Base-by-base conservation (phyloP, 2,113 vertebrate genomes). In the human (Homo sapiens) region DNA sequence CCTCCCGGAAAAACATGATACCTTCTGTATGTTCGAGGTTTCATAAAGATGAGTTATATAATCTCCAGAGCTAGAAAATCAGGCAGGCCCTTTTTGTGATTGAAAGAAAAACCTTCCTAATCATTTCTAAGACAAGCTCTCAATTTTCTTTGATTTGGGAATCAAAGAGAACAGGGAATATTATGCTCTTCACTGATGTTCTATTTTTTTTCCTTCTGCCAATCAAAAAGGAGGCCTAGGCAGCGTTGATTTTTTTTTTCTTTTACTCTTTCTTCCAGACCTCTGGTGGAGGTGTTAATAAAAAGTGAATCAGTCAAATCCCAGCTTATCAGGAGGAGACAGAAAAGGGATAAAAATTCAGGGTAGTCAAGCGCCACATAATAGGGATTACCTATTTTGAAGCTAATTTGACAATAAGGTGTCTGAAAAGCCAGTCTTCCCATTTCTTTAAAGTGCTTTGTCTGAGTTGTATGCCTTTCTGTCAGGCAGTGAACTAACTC, bases 161-260 rank as follows among this genome's bases (percentile, higher is more conserved):
- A 50, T 61, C 80, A 82, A 38, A 91, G 59, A 72, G 50, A 85
- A 17, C 13, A 90, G 80, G 52, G 20, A 64, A 78, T 64, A 72
- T 79, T 85, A 70, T 25, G 45, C 13, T 38, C 5, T 87, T 83
- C 55, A 68, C 52, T 66, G 89, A n/a, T 50, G 50, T 94, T 78
- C 66, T 97, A 64, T 82, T 87, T 94, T 89, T 97, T 97, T 87
- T 73, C 80, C 57, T 90, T 52, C 27, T 45, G 17, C 55, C 59
- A 90, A 52, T 78, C 68, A 75, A 89, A 86, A 78, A n/a, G 82
- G 48, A 87, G 90, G 27, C 23, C 48, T 57, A 48, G 25, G 13
- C 8, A 50, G 70, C 70, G 76, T 81, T 59, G 83, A 61, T 93
- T 84, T 84, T 66, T 87, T 73, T 73, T 87, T 48, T 30, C 52